Percentiles rank a stretch among this genome's conserved stretches.
Conservation (phyloP, 1,140 invertebrate species). For the Drosophila suzukii region DNA sequence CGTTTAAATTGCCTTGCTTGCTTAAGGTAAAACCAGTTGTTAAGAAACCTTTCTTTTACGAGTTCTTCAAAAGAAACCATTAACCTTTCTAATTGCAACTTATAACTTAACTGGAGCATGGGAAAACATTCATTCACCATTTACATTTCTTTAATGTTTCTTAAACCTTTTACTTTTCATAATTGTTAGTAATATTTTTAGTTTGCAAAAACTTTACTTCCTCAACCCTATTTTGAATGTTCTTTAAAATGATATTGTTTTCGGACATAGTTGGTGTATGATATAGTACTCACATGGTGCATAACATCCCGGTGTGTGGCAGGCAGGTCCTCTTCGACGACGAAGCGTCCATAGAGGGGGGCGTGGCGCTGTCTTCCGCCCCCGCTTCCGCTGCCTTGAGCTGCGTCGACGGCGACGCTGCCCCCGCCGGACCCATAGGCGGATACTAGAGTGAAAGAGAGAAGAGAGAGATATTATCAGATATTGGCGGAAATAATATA, state of each 20-base stretch:
- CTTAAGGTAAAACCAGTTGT: neutral
- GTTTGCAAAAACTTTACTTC: neutral
- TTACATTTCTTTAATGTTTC: no score
- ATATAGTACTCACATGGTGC: slow-evolving; percentile 78
- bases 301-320: slow-evolving; percentile 84
- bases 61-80: neutral
- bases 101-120: slow-evolving; percentile 3
- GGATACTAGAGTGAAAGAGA: slow-evolving; percentile 61
- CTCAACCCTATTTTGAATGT: neutral
- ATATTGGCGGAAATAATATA: neutral
- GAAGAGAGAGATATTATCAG: neutral
- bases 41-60: neutral
- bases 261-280: neutral
- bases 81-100: slow-evolving; percentile 12
- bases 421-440: slow-evolving; percentile 82
- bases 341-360: slow-evolving; percentile 94
- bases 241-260: neutral
- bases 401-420: slow-evolving; percentile 70
- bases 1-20: neutral
- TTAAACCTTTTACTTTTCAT: no score
- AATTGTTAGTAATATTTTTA: no score
- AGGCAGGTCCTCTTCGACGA: slow-evolving; percentile 92
- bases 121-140: neutral
- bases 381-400: slow-evolving; percentile 62
- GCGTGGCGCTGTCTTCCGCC: slow-evolving; percentile 86